Evolutionary conservation across 1,140 invertebrate species (phyloP), one percentile per base, ranked within the genome.

Genomic region (Drosophila ironensis): DNA sequence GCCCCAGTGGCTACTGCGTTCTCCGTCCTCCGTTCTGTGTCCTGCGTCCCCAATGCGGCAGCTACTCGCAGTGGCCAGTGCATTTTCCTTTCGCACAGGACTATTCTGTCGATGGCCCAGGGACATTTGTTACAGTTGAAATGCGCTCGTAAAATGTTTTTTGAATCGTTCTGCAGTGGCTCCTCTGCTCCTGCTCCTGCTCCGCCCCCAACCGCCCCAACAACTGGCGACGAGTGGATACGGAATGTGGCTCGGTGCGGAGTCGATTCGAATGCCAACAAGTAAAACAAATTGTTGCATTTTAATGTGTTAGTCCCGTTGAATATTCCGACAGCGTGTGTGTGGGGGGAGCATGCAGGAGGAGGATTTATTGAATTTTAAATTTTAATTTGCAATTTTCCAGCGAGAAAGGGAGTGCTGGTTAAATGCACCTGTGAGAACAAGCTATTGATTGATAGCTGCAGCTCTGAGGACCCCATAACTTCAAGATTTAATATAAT

Each of bases 71-170:
- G 46, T 8, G 33, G 22, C 17, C 38, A 38, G 12, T 61, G 30
- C 59, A 52, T 64, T 35, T 38, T 27, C 9, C 24, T 20, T 44
- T 35, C 52, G 22, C 47, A 27, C 17, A 22, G 14, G 11, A 30
- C 27, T 14, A 33, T 38, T 44, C 48, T 47, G 70, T 59, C 33
- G 25, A 60, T 64, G 48, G 61, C 74, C 74, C 57, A 56, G 33
- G 80, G 80, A 86, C 80, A 86, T 87, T 86, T 87, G 80, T 86
- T 86, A 86, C 80, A 86, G 80, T 87, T 86, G 80, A 86, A 86
- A 86, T 86, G 67, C 67, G 67, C 81, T 80, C 71, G 80, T 86
- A 86, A 86, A 86, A 86, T 84, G 80, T 64, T 84, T 69, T 86
- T 72, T 53, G 78, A 67, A 54, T 63, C 67, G 27, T 28, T 46